phyloP scores from a whole-genome alignment of 1,140 invertebrate species.

The Eubasilissa regina region DNA sequence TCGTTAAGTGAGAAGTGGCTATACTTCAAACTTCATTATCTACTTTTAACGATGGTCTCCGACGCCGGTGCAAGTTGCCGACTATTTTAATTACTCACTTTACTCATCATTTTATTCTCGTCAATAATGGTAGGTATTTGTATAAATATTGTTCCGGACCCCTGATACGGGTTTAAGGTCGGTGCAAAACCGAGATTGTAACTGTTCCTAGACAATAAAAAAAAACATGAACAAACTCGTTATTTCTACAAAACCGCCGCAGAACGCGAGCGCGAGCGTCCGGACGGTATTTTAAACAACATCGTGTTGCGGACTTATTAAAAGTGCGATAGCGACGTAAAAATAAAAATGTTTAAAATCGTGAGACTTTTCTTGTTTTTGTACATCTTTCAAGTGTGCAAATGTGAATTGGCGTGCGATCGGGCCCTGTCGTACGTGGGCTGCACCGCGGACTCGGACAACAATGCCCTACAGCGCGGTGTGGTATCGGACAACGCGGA shows the following conservation, averaged over 20 bases:
- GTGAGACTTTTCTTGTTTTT: background rate
- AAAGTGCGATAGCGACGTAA: background rate
- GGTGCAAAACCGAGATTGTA: background rate
- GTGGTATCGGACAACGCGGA: constrained; percentile 41
- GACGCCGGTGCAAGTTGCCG: too few relatives aligned
- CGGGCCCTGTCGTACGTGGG: constrained; percentile 8
- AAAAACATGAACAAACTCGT: constrained; percentile 17
- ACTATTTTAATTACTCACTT: too few relatives aligned
- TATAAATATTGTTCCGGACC: background rate
- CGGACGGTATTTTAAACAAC: too few relatives aligned
- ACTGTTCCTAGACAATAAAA: background rate
- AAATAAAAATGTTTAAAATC: background rate
- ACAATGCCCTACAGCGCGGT: constrained; percentile 36
- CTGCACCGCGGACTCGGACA: constrained; percentile 34
- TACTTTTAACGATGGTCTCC: too few relatives aligned
- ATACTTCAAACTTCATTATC: too few relatives aligned
- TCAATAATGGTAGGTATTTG: too few relatives aligned
- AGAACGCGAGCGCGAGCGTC: too few relatives aligned
- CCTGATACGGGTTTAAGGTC: background rate
- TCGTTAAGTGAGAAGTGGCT: too few relatives aligned
- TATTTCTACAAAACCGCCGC: background rate
- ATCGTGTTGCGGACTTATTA: too few relatives aligned
- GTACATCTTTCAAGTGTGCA: background rate
- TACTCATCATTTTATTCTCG: too few relatives aligned
- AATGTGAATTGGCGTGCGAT: constrained; percentile 42